Percentiles rank a stretch among this genome's conserved stretches.
Conservation (phyloP, 2,797 vertebrate species). For the Helicolenus hilgendorfi region DNA sequence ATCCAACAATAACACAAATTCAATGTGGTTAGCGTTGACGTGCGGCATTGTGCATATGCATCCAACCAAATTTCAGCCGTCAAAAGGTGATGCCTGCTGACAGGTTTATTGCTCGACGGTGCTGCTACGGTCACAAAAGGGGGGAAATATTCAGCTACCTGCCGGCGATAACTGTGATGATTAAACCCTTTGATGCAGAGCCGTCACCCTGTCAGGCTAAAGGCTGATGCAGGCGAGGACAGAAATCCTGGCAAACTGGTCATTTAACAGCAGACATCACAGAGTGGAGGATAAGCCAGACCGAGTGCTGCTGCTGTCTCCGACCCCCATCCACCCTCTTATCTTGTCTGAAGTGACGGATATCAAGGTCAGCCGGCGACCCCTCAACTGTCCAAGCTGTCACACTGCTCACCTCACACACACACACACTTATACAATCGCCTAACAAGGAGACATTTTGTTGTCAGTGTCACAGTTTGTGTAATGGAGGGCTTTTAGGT, state of each 20-base stretch:
- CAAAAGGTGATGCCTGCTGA: constrained; percentile 44
- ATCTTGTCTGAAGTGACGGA: constrained; percentile 44
- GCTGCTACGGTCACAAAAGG: constrained; percentile 27
- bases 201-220: constrained; percentile 47
- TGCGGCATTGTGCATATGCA: constrained; percentile 8
- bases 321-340: constrained; percentile 23
- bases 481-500: neutral
- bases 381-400: constrained; percentile 39
- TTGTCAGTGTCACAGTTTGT: constrained; percentile 1
- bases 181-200: constrained; percentile 60
- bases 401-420: neutral
- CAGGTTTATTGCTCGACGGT: constrained; percentile 55
- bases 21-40: neutral
- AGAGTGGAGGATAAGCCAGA: constrained; percentile 37
- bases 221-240: constrained; percentile 27
- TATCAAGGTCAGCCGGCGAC: constrained; percentile 54
- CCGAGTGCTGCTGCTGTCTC: constrained; percentile 36
- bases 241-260: constrained; percentile 41
- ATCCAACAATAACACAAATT: neutral
- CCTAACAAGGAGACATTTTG: constrained; percentile 18
- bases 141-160: constrained; percentile 42
- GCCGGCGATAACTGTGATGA: constrained; percentile 43
- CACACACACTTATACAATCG: neutral
- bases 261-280: constrained; percentile 59
- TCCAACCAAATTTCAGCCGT: constrained; percentile 17